phyloP scores from a whole-genome alignment of 1,140 invertebrate species.

The Doryteuthis pealeii region DNA sequence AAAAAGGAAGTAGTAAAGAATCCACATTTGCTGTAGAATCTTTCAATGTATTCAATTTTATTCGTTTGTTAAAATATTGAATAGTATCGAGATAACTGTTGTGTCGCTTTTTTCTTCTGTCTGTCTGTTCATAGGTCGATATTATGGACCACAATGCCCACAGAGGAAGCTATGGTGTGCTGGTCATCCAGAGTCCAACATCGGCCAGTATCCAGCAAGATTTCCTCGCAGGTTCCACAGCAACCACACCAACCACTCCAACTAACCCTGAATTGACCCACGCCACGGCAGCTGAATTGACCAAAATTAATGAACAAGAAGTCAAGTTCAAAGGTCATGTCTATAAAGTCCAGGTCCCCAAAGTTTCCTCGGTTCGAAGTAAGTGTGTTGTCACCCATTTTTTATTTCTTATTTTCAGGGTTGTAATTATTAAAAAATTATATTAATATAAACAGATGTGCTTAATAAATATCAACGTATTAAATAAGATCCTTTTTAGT shows the following conservation, averaged over 20 bases:
- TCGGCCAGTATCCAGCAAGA: conserved; percentile 12
- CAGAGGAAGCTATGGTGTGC: conserved; percentile 29
- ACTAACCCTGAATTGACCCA: conserved; percentile 5
- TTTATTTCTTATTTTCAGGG: neutral
- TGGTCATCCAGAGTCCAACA: conserved; percentile 34
- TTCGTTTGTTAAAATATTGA: too few species aligned
- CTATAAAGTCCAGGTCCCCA: conserved; percentile 26
- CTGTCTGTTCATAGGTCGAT: conserved; percentile 29
- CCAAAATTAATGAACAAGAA: conserved; percentile 21
- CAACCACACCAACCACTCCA: conserved; percentile 5
- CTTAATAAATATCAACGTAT: too few species aligned
- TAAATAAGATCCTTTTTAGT: too few species aligned
- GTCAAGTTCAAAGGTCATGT: conserved; percentile 24
- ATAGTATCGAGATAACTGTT: too few species aligned
- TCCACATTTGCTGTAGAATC: too few species aligned
- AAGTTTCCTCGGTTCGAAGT: conserved; percentile 27
- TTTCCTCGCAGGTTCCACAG: conserved; percentile 7
- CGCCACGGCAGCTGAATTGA: conserved; percentile 18
- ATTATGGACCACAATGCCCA: conserved; percentile 29
- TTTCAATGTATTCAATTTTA: too few species aligned
- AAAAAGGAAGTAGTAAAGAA: too few species aligned
- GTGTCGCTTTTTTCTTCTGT: neutral
- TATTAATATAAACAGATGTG: too few species aligned
- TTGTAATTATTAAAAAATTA: too few species aligned
- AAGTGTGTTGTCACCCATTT: conserved; percentile 12